Base-by-base conservation (phyloP, 2,113 vertebrate genomes). In the Trogon surrucura region DNA sequence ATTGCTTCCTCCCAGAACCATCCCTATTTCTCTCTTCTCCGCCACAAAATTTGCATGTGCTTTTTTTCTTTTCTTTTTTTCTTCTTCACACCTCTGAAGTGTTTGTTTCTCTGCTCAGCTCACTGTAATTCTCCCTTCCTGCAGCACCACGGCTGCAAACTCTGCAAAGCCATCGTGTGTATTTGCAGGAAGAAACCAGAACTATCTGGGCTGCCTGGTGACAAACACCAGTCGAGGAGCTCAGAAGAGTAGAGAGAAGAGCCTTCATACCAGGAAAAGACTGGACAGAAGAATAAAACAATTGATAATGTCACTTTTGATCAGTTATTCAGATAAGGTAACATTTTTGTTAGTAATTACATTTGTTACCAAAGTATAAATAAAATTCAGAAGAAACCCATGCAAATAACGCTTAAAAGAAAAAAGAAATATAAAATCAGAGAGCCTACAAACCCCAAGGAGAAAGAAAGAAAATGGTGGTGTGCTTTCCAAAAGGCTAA, bases 1-100 rank as follows among this genome's bases (percentile, higher is more conserved):
- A 93, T 73, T 88, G 79, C 67, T 96, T 95, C 93, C 86, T 89
- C 74, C 61, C 87, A 45, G 27, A 96, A 50, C 41, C 84, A 26
- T 16, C 30, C 23, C 53, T 15, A 12, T 73, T 89, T 73, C 77
- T 92, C 11, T 89, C 45, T 73, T 73, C 73, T 73, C 36, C 34
- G 29, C 94, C 91, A 71, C 83, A 71, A 80, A 50, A 90, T 78
- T 47, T 91, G 64, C 56, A 9, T 80, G 6, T 1, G 17, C 25
- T 70, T 85, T 72, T 44, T 41, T 9, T 80, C 36, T 23, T 12
- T 3, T 56, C 60, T 21, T 12, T 5, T 19, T 18, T 34, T 14
- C 25, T 22, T 3, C 11, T 64, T 79, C 62, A 62, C 67, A 83
- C 32, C 70, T 85, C 85, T 75, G 5, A 85, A 85, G 51, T 17